phyloP scores from a whole-genome alignment of 2,113 vertebrate species.

The Saccopteryx leptura region DNA sequence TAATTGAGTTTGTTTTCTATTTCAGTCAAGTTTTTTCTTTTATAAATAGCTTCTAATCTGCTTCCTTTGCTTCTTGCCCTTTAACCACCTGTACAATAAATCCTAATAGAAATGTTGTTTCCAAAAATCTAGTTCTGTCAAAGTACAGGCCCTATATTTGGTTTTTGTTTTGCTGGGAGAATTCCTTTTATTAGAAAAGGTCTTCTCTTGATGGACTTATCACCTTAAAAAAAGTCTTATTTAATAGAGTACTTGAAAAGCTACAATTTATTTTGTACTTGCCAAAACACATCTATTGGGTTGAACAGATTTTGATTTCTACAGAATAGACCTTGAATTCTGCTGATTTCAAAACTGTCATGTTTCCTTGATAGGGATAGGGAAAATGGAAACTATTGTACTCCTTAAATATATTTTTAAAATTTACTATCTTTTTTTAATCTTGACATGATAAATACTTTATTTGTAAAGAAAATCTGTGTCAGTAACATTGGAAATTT shows the following conservation, averaged over 20 bases:
- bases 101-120: conserved; percentile 41
- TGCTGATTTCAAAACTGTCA: conserved; percentile 16
- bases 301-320: conserved; percentile 66
- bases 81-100: neutral
- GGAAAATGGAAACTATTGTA: conserved; percentile 31
- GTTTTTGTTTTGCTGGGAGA: conserved; percentile 62
- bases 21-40: conserved; percentile 53
- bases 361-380: neutral
- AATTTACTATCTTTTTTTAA: neutral
- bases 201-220: conserved; percentile 9
- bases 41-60: conserved; percentile 60
- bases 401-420: neutral
- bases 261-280: conserved; percentile 40
- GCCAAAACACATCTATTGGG: neutral
- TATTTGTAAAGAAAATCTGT: conserved; percentile 64
- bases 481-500: conserved; percentile 53
- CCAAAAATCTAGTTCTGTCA: conserved; percentile 1
- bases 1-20: conserved; percentile 75
- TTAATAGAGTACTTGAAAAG: conserved; percentile 51
- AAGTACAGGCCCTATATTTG: conserved; percentile 26
- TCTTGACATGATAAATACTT: conserved; percentile 47
- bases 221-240: conserved; percentile 39
- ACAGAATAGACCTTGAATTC: conserved; percentile 40
- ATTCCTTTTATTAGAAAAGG: conserved; percentile 59
- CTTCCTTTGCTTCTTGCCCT: conserved; percentile 35